Evolutionary conservation across 2,797 vertebrate genomes (phyloP), one percentile per base, ranked within the genome.

Genomic region (Phoebastria nigripes): DNA sequence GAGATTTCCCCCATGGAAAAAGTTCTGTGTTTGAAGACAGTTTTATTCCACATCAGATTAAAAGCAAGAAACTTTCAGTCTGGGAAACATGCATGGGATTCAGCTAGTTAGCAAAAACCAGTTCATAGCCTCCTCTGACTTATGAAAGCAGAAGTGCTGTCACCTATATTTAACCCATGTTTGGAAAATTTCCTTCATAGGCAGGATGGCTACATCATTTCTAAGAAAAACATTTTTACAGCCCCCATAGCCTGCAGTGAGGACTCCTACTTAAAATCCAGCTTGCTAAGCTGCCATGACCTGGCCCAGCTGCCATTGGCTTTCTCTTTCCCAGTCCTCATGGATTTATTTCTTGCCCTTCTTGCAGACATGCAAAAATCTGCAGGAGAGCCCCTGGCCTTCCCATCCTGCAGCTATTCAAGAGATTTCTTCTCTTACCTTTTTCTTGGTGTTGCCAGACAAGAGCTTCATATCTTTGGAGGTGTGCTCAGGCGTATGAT

Each of bases 161-260:
- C 92, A 93, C 85, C 85, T 93, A 89, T 66, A 39, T 95, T 95
- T 94, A 93, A 93, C 90, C 63, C 82, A 96, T 20, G 69, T 93
- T 93, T 92, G 46, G 77, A 65, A 73, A 79, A 93, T 80, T 65
- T 92, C 78, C 63, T 95, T 95, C 49, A 29, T 46, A 80, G 67
- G 11, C 16, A 61, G 41, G 41, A 84, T 79, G 21, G 80, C 85
- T 73, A n/a, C n/a, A 66, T 76, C 1, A 76, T 94, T 90, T 94
- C 82, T 73, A 89, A 90, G 82, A 82, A 93, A 86, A 91, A 55
- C 35, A 49, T 70, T 95, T 88, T 70, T 76, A 44, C 26, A 77
- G 41, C 47, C 66, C 61, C 54, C 39, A 62, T 47, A 65, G 72
- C 49, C 79, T 76, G 39, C 69, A 91, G 80, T 66, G 47, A 90